Conservation (phyloP, 2,113 vertebrate species). For the Tachuris rubrigastra region DNA sequence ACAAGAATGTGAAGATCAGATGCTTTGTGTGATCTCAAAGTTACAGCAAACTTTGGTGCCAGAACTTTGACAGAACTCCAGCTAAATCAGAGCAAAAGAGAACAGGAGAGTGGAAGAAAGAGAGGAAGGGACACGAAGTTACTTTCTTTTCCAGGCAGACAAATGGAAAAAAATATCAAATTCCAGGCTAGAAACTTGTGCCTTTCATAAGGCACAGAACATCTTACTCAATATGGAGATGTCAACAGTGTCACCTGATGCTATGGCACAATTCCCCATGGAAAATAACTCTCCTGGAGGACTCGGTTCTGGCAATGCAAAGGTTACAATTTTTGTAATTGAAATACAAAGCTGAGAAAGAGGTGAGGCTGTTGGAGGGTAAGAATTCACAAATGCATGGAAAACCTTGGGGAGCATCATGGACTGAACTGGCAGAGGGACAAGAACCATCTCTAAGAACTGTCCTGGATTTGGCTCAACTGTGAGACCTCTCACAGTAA, state of each 20-base stretch:
- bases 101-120: not conserved
- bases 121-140: not conserved
- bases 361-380: not conserved
- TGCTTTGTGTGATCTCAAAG: constrained; percentile 24
- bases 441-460: not conserved
- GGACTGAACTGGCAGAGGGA: not conserved
- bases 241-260: not conserved
- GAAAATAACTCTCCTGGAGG: not conserved
- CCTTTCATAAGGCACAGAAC: not conserved
- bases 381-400: not conserved
- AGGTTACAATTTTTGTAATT: not conserved
- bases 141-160: not conserved
- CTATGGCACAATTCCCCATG: not conserved
- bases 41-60: constrained; percentile 16
- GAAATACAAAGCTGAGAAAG: not conserved
- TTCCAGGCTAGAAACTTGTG: not conserved
- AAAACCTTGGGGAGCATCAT: not conserved
- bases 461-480: not conserved
- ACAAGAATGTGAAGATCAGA: not conserved
- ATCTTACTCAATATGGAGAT: not conserved
- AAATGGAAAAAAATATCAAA: not conserved
- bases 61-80: not conserved
- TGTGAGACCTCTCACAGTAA: not conserved
- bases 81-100: not conserved
- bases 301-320: not conserved